Base-by-base conservation (phyloP, 2,797 vertebrate genomes). In the Vipera latastei region DNA sequence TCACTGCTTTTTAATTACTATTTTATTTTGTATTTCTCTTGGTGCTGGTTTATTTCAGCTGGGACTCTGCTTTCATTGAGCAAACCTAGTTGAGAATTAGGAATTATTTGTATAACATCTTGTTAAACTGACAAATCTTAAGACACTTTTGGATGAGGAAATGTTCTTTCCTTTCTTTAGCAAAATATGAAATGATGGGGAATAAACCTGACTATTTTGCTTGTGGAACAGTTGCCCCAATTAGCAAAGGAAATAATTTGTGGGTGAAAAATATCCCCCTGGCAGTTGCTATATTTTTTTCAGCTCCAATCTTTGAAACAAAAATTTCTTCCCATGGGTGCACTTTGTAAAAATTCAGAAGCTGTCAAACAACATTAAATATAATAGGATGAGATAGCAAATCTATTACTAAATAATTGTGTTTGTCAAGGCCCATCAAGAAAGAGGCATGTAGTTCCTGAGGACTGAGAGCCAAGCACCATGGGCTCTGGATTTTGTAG, bases 341-440 rank as follows among this genome's bases (percentile, higher is more conserved):
- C 95, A 96, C 94, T 93, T 90, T 0, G 92, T 91, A 53, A 92
- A 89, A 18, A 95, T 92, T 91, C 53, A 51, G 38, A 89, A 92
- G 94, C 85, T 85, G 89, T 0, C 87, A 92, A n/a, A 59, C 0
- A 73, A 7, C 5, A 2, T 91, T 95, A 53, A 61, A 89, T 11
- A 26, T 88, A 94, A 96, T 94, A 12, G 4, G 0, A 61, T 93
- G 12, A 65, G 93, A 96, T 92, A 95, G 89, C 38, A 96, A 90
- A 95, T 94, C 95, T 96, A 92, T 95, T 95, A 95, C 55, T 83
- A 91, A 96, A 95, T 93, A 94, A 93, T 95, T 95, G 0, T 91
- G 69, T 94, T 92, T 96, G 92, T 95, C 93, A 95, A 93, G 93
- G 32, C 38, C 26, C 92, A 93, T 94, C 93, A 94, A 12, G 2